Conservation (phyloP, 2,888 invertebrate genomes). For the Myathropa florea region DNA sequence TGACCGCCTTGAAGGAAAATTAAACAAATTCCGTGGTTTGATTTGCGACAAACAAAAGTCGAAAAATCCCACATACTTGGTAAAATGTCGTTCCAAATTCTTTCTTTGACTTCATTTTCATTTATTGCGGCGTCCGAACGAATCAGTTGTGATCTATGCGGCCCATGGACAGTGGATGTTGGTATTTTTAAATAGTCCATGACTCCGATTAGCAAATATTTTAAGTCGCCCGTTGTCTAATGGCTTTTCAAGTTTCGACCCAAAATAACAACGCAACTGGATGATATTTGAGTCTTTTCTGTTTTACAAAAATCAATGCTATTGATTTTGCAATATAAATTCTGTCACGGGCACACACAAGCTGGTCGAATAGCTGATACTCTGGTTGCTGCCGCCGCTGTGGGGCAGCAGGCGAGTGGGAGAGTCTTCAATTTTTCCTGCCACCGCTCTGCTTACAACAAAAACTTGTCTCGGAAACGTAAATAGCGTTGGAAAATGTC, state of each 20-base stretch:
- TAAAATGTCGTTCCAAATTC: background rate
- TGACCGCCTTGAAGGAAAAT: background rate
- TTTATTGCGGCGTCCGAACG: conserved; percentile 27
- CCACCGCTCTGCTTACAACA: background rate
- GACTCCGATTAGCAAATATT: conserved; percentile 18
- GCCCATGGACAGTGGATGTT: background rate
- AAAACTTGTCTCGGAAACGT: conserved; percentile 47
- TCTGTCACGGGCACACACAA: background rate
- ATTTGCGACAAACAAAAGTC: background rate
- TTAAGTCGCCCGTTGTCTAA: background rate
- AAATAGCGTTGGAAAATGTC: conserved; percentile 65
- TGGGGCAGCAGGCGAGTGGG: background rate
- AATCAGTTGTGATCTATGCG: conserved; percentile 7
- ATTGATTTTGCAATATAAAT: conserved; percentile 57
- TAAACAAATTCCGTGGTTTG: background rate
- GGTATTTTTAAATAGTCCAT: conserved; percentile 42
- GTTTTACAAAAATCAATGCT: conserved; percentile 37
- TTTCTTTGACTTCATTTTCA: background rate
- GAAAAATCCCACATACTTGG: background rate
- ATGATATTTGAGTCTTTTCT: background rate
- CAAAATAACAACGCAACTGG: conserved; percentile 26
- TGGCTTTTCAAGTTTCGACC: conserved; percentile 19
- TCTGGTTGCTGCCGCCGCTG: background rate
- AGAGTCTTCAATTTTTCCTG: background rate
- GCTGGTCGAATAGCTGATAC: background rate